Base-by-base conservation (phyloP, 1,140 invertebrate genomes). In the Babylonia areolata region DNA sequence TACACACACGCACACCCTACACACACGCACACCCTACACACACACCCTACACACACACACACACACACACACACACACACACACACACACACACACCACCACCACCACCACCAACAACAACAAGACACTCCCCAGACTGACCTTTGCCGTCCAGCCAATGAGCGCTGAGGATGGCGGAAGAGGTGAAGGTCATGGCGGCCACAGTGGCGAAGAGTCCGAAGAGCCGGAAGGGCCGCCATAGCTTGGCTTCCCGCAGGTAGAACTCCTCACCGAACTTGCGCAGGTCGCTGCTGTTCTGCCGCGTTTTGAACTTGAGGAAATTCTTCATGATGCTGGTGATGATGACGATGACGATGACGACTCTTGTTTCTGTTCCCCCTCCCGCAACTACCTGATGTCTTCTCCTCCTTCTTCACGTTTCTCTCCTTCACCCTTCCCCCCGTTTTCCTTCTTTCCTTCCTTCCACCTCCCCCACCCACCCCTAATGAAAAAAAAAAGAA, bases 281-380 rank as follows among this genome's bases (percentile, higher is more conserved):
- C 39, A 90, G 86, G 85, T 91, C 91, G 11, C 88, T 86, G 69
- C 90, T 91, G 39, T 86, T 86, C 42, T 92, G 90, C 23, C 88
- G 81, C 31, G 90, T 91, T 85, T 92, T 92, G 77, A 92, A 92
- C 88, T 92, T 92, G n/a, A 92, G 88, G 84, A 92, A 92, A 89
- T 92, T 92, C 98, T 86, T 97, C 98, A 92, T 91, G 82, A 80
- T 87, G n/a, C 80, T 23, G 46, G 9, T 51, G 23, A n/a, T 77
- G n/a, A 2, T n/a, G n/a, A n/a, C n/a, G n/a, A n/a, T n/a, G n/a
- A n/a, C n/a, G n/a, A n/a, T n/a, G n/a, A n/a, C n/a, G 46, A 51
- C 20, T 51, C 46, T 51, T 20, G 6, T 20, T 11, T 20, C 20
- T 20, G 20, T 20, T 64, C 40, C 15, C 58, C 69, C 40, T 69